Conservation (phyloP, 2,888 invertebrate species). For the Cartodere bifasciata region DNA sequence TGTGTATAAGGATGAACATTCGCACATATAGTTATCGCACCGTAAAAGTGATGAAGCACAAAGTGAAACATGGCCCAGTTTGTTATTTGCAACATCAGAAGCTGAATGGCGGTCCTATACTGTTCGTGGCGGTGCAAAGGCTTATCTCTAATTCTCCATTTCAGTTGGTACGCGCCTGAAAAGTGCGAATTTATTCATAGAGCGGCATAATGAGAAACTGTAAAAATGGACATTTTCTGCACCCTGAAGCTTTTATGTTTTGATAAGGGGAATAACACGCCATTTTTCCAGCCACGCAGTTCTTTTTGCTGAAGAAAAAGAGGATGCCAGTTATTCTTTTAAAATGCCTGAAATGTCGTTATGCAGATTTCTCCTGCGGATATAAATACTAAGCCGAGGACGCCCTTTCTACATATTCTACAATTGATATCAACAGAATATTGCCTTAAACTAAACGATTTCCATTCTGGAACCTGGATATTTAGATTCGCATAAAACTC, state of each 20-base stretch:
- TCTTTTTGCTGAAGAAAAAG: no score
- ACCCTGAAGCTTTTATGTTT: conserved; percentile 38
- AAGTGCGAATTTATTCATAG: conserved; percentile 44
- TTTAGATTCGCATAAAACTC: no score
- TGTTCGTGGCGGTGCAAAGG: conserved; percentile 30
- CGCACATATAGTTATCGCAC: conserved; percentile 29
- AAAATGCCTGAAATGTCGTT: no score
- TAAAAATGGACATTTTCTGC: conserved; percentile 41
- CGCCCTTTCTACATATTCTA: no score
- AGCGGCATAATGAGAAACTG: conserved; percentile 42
- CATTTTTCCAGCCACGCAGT: conserved; percentile 30
- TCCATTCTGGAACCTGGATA: no score
- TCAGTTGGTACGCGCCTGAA: conserved; percentile 31
- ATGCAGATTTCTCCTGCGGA: conserved; percentile 3
- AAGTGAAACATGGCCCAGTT: conserved; percentile 32
- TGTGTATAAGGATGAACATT: no score
- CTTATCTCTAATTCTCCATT: conserved; percentile 36
- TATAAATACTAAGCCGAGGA: no score
- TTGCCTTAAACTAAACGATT: no score
- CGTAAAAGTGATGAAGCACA: conserved; percentile 34
- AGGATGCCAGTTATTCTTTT: no score
- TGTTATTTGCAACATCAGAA: conserved; percentile 23
- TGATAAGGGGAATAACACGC: conserved; percentile 38
- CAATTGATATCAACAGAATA: no score
- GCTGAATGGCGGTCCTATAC: conserved; percentile 1